Base-by-base conservation (phyloP, 2,113 vertebrate genomes). In the Globicephala melas region DNA sequence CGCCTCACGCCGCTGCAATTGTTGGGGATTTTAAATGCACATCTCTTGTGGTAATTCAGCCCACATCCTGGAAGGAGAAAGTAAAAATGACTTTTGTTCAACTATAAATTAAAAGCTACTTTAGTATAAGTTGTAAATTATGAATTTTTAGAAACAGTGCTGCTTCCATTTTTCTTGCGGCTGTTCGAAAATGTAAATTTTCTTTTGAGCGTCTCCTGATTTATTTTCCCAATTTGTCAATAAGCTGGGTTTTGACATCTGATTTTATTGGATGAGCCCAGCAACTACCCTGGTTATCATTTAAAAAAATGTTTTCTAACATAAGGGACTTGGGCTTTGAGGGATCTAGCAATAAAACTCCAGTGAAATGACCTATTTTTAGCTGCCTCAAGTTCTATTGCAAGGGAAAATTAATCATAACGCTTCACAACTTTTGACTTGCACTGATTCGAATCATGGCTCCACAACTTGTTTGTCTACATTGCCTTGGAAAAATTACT, bases 1-100 rank as follows among this genome's bases (percentile, higher is more conserved):
- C 99, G 99, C 74, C 99, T 99, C 79, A 99, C 98, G 0, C 99
- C 99, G 23, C 99, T 99, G 98, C 99, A 99, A 98, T 99, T 99
- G 98, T 99, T 99, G 4, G 99, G 99, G 91, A 99, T 99, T 98
- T 99, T 99, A 98, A 99, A 99, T 8, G 99, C 99, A 98, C 99
- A 99, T 76, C 99, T 99, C 98, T 99, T 99, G 98, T 99, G 99
- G 97, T 99, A 99, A 98, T 99, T 99, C 79, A 99, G 98, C 68
- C 99, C 99, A 86, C 99, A 99, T 44, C 99, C 99, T 99, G 97
- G 70, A 98, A 98, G 97, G 38, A 84, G 84, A 98, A 97, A 96
- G 90, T 36, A 60, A 91, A 96, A 81, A 76, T 41, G 65, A 67
- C n/a, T 96, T 91, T 80, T 70, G 62, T 96, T 83, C 6, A 63